Evolutionary conservation across 2,797 vertebrate genomes (phyloP).

Genomic region (Rousettus madagascariensis): DNA sequence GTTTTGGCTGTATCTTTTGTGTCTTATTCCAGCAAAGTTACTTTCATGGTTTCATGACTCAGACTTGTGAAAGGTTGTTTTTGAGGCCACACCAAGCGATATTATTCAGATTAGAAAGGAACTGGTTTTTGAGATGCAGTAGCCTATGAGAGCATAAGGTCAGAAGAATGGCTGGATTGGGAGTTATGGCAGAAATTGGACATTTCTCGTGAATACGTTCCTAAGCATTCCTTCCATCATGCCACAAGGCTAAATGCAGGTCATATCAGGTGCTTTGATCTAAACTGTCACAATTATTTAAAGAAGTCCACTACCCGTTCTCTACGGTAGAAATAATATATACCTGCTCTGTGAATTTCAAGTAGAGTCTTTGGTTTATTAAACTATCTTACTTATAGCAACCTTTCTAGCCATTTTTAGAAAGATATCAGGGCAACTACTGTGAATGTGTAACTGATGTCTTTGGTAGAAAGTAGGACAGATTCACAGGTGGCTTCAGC

Average conservation of each 20-base stretch:
- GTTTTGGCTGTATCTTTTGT: background rate
- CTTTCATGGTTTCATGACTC: background rate
- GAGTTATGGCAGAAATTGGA: background rate
- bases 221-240: background rate
- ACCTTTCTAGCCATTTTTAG: conserved; percentile 40
- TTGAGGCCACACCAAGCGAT: background rate
- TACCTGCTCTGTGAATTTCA: background rate
- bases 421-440: background rate
- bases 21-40: background rate
- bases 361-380: conserved; percentile 56
- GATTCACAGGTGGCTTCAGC: conserved; percentile 37
- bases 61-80: background rate
- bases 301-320: conserved; percentile 41
- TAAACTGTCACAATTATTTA: conserved; percentile 56
- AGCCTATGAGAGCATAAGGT: accelerated
- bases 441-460: background rate
- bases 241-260: conserved; percentile 34
- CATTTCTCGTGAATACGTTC: background rate
- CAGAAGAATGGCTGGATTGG: background rate
- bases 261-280: conserved; percentile 29
- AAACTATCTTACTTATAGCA: background rate
- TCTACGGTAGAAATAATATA: conserved; percentile 43
- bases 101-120: background rate
- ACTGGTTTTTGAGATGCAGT: background rate
- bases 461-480: conserved; percentile 60